A percentile compares a stretch with the other conserved stretches of the same genome.
phyloP scores from a whole-genome alignment of 2,888 invertebrate species.

The Cheilosia soror region DNA sequence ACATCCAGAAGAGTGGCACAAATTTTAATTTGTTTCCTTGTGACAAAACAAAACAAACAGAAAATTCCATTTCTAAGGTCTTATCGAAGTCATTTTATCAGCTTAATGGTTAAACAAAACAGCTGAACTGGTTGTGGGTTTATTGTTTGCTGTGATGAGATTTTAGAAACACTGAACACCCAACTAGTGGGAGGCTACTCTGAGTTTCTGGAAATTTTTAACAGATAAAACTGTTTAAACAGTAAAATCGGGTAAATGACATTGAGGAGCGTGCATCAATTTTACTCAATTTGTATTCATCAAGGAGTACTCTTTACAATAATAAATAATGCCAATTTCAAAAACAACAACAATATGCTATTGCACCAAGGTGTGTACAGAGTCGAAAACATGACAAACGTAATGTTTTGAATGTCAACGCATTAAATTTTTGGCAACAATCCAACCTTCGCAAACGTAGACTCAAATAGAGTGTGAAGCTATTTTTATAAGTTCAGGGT shows the following conservation, averaged over 20 bases:
- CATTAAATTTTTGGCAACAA: conserved; percentile 4
- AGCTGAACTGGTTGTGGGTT: not conserved
- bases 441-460: not conserved
- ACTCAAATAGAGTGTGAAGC: not conserved
- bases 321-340: not conserved
- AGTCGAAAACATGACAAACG: not conserved
- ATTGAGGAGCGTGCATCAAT: no score
- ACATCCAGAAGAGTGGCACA: not conserved
- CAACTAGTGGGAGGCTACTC: no score
- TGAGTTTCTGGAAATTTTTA: no score
- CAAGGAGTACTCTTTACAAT: not conserved
- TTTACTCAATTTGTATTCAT: not conserved
- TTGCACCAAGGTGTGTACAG: conserved; percentile 6
- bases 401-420: not conserved
- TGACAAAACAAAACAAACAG: not conserved
- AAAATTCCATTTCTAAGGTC: conserved; percentile 24
- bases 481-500: conserved; percentile 1
- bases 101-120: conserved; percentile 10
- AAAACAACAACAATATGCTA: not conserved
- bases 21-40: not conserved
- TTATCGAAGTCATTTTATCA: conserved; percentile 1
- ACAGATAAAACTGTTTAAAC: no score
- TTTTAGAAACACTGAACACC: no score
- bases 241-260: no score
- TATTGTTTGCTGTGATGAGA: not conserved